Conservation (phyloP, 2,797 vertebrate genomes). For the Zenarchopterus dispar region DNA sequence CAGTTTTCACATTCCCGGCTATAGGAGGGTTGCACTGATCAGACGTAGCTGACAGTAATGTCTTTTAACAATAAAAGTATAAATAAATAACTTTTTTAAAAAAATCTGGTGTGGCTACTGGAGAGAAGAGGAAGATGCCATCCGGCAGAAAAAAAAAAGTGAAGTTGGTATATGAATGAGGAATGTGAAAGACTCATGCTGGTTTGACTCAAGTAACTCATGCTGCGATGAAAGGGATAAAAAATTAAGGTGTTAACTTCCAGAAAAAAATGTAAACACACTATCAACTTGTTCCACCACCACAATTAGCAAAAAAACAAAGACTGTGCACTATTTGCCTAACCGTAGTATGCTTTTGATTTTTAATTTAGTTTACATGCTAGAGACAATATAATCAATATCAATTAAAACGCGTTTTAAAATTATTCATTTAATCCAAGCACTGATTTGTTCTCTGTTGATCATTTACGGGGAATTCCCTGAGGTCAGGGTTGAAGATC, state of each 20-base stretch:
- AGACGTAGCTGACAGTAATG: slow-evolving; percentile 50
- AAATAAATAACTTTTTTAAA: not conserved
- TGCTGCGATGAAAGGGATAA: slow-evolving; percentile 66
- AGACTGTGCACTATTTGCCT: slow-evolving; percentile 4
- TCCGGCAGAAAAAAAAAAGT: slow-evolving; percentile 54
- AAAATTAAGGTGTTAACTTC: slow-evolving; percentile 59
- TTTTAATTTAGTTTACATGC: slow-evolving; percentile 26
- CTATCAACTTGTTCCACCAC: slow-evolving; percentile 50
- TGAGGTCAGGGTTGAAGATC: slow-evolving; percentile 60
- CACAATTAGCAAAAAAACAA: slow-evolving; percentile 29
- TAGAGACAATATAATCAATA: slow-evolving; percentile 10
- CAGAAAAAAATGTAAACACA: slow-evolving; percentile 43
- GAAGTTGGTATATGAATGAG: slow-evolving; percentile 60
- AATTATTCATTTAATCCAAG: slow-evolving; percentile 35
- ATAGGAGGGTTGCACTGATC: slow-evolving; percentile 49
- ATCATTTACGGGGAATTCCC: slow-evolving; percentile 51
- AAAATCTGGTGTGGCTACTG: slow-evolving; percentile 45
- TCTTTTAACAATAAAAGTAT: slow-evolving; percentile 38
- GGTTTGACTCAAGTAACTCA: slow-evolving; percentile 72
- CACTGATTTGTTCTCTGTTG: slow-evolving; percentile 49
- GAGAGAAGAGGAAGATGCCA: slow-evolving; percentile 58
- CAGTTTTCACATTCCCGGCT: slow-evolving; percentile 41
- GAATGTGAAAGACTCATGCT: slow-evolving; percentile 73
- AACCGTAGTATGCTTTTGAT: slow-evolving; percentile 35
- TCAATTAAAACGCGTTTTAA: slow-evolving; percentile 39